These are phyloP conservation scores for Propsilocerus akamusi DNA, from an alignment of 1,140 invertebrate genomes.

Conservation along the genomic window DNA sequence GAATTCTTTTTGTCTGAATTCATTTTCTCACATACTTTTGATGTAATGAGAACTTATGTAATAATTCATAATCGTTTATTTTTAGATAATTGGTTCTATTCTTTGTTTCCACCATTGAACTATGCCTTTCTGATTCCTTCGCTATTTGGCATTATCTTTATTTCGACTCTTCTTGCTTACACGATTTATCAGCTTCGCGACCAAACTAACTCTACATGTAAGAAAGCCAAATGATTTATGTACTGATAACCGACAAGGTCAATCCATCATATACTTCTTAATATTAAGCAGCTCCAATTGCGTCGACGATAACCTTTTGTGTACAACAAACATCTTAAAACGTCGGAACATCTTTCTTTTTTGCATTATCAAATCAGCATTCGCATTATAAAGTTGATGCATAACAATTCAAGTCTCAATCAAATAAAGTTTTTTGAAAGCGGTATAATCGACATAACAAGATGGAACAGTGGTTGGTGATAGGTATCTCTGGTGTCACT, in stretches of 20 bases:
- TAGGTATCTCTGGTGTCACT: conserved; percentile 59
- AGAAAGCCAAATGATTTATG: too few species aligned
- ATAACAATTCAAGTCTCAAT: background rate
- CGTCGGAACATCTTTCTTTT: background rate
- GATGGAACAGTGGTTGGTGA: conserved; percentile 37
- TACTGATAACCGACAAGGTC: too few species aligned
- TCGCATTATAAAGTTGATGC: background rate
- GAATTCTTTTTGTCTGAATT: conserved; percentile 6
- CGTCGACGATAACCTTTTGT: conserved; percentile 17
- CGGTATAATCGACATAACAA: conserved; percentile 10
- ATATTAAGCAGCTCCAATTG: background rate
- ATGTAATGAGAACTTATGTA: conserved; percentile 14
- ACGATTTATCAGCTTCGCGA: conserved; percentile 37
- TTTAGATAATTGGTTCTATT: conserved; percentile 33
- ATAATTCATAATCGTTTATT: conserved; percentile 16
- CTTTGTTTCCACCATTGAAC: conserved; percentile 37
- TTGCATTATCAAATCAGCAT: background rate
- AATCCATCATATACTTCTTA: background rate
- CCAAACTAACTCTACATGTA: too few species aligned
- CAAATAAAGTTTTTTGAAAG: conserved; percentile 7
- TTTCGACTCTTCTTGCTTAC: conserved; percentile 41
- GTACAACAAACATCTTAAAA: conserved; percentile 4
- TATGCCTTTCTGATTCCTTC: conserved; percentile 38
- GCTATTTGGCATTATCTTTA: conserved; percentile 36
- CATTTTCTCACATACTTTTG: conserved; percentile 7